Percentiles rank a stretch among this genome's conserved stretches.
Conservation (phyloP, 2,888 invertebrate species). For the Amphipyra berbera region DNA sequence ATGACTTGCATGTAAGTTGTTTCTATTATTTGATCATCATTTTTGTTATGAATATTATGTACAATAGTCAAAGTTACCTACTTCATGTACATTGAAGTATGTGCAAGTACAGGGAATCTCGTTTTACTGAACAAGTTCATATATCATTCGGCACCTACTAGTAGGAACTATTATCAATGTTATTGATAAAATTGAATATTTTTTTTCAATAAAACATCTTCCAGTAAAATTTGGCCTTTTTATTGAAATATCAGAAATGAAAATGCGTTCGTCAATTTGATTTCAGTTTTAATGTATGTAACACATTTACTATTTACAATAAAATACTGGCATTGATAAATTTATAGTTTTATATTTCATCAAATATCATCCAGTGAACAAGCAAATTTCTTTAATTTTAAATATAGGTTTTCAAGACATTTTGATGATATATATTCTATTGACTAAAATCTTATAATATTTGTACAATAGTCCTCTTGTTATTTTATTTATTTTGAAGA, state of each 20-base stretch:
- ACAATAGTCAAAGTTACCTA: slow-evolving; percentile 65
- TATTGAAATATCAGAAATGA: slow-evolving; percentile 63
- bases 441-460: slow-evolving; percentile 73
- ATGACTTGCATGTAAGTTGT: slow-evolving; percentile 80
- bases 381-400: slow-evolving; percentile 50
- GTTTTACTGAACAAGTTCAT: slow-evolving; percentile 79
- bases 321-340: slow-evolving; percentile 88
- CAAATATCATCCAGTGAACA: slow-evolving; percentile 61
- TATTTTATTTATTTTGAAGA: slow-evolving; percentile 48
- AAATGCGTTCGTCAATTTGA: slow-evolving; percentile 71
- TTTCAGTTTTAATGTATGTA: slow-evolving; percentile 86
- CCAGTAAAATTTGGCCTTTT: slow-evolving; percentile 60
- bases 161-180: slow-evolving; percentile 80
- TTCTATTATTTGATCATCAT: slow-evolving; percentile 60
- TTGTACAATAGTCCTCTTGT: slow-evolving; percentile 71
- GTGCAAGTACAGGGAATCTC: slow-evolving; percentile 84
- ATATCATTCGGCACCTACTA: slow-evolving; percentile 74
- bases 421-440: slow-evolving; percentile 61
- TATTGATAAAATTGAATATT: slow-evolving; percentile 81
- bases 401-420: slow-evolving; percentile 51
- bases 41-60: slow-evolving; percentile 51
- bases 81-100: slow-evolving; percentile 72
- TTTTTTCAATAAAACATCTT: slow-evolving; percentile 87
- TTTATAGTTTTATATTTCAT: slow-evolving; percentile 72
- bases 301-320: slow-evolving; percentile 88